These are phyloP conservation scores for Cynaeus angustus DNA, from an alignment of 2,888 invertebrate species.

Conservation along the genomic window DNA sequence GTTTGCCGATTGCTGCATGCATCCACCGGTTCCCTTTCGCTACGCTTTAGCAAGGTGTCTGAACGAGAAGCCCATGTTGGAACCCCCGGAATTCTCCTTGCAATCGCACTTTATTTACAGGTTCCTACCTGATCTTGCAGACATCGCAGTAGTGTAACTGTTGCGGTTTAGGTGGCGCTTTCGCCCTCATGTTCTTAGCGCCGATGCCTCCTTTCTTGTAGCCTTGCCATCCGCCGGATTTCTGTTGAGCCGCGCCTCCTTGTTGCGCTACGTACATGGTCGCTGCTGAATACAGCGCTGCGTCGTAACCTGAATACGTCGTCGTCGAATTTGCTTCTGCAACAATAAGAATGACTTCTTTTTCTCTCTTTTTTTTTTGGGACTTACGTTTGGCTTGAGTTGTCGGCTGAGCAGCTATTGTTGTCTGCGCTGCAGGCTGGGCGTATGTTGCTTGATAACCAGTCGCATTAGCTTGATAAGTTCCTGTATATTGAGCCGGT, in stretches of 20 bases:
- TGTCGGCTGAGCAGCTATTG: slow-evolving; percentile 75
- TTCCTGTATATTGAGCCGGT: slow-evolving; percentile 76
- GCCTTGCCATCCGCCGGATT: slow-evolving; percentile 76
- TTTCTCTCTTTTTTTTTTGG: background rate
- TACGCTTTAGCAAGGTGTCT: slow-evolving; percentile 53
- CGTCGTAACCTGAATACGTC: slow-evolving; percentile 91
- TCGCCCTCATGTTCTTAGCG: slow-evolving; percentile 79
- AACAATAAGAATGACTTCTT: no score
- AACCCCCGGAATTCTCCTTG: slow-evolving; percentile 53
- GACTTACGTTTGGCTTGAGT: slow-evolving; percentile 77
- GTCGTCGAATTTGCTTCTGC: slow-evolving; percentile 78
- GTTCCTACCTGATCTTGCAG: slow-evolving; percentile 92
- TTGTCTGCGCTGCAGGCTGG: slow-evolving; percentile 74
- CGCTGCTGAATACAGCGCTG: slow-evolving; percentile 95
- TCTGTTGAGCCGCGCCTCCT: slow-evolving; percentile 74
- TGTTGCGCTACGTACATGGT: slow-evolving; percentile 95
- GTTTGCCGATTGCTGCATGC: no score
- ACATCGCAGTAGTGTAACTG: slow-evolving; percentile 98
- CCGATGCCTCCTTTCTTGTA: slow-evolving; percentile 77
- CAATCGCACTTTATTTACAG: background rate
- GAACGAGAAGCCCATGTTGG: slow-evolving; percentile 41
- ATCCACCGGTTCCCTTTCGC: background rate
- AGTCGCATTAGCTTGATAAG: slow-evolving; percentile 74
- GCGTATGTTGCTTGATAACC: slow-evolving; percentile 73
- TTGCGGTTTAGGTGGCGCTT: slow-evolving; percentile 91